Evolutionary conservation across 2,888 invertebrate genomes (phyloP).

Genomic region (Rhorus exstirpatorius): DNA sequence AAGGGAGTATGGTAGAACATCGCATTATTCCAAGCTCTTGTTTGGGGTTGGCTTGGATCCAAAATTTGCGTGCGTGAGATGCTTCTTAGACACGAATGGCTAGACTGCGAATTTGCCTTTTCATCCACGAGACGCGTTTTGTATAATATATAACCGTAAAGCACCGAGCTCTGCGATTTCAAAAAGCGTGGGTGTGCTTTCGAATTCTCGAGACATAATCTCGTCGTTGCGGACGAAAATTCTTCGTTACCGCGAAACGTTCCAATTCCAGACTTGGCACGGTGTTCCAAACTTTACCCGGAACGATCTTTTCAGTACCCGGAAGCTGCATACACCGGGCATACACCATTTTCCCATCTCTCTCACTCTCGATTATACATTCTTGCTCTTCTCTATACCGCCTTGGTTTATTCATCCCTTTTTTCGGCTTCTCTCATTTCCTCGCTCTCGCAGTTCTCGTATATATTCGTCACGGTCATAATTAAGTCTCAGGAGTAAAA

Average conservation of each 20-base stretch:
- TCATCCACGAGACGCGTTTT: constrained; percentile 16
- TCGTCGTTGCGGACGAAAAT: constrained; percentile 39
- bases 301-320: constrained; percentile 44
- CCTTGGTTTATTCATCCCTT: constrained; percentile 40
- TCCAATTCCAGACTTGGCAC: constrained; percentile 66
- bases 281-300: constrained; percentile 40
- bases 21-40: constrained; percentile 53
- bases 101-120: constrained; percentile 46
- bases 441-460: constrained; percentile 29
- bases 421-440: constrained; percentile 7
- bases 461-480: constrained; percentile 38
- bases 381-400: constrained; percentile 14
- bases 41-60: constrained; percentile 54
- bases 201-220: constrained; percentile 18
- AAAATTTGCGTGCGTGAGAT: constrained; percentile 41
- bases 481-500: constrained; percentile 46
- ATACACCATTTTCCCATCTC: constrained; percentile 3
- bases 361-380: constrained; percentile 3
- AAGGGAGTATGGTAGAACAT: background rate
- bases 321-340: constrained; percentile 43
- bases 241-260: constrained; percentile 63
- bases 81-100: constrained; percentile 15
- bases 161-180: constrained; percentile 38
- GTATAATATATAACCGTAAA: too few species aligned
- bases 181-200: constrained; percentile 32